Evolutionary conservation across 2,113 vertebrate species (phyloP).

Genomic region (Odontesthes bonariensis): DNA sequence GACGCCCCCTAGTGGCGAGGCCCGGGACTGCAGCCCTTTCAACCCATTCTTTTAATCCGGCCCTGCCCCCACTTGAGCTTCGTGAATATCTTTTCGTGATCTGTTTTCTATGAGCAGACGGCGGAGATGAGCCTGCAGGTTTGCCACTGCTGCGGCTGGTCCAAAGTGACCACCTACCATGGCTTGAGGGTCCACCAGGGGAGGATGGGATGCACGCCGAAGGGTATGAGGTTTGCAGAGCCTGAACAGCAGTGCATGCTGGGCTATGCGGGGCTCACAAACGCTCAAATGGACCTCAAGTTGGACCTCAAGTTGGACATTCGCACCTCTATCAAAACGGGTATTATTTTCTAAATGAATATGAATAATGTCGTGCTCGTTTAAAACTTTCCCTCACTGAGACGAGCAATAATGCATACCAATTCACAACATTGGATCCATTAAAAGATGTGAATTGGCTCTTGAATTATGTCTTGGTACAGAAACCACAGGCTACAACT

Average conservation of each 20-base stretch:
- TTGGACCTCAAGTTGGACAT: neutral
- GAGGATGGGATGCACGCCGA: slow-evolving; percentile 18
- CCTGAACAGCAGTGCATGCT: neutral
- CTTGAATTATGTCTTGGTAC: neutral
- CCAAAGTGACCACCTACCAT: slow-evolving; percentile 30
- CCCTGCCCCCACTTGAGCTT: no score
- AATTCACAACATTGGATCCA: neutral
- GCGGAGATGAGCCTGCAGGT: slow-evolving; percentile 32
- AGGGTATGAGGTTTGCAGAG: slow-evolving; percentile 1
- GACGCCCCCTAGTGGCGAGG: no score
- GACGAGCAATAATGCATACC: no score
- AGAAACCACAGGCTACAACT: neutral
- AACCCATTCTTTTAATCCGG: no score
- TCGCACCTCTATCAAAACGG: neutral
- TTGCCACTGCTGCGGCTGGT: slow-evolving; percentile 55
- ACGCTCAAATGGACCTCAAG: neutral
- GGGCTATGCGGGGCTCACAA: neutral
- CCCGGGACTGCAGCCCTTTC: no score
- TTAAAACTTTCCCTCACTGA: no score
- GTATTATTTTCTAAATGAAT: slow-evolving; percentile 11
- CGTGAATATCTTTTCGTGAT: no score
- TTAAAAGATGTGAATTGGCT: neutral
- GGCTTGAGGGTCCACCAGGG: slow-evolving; percentile 64
- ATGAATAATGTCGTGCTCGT: no score
- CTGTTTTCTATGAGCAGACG: neutral